A percentile compares a stretch with the other conserved stretches of the same genome.
Conservation (phyloP, 2,888 invertebrate genomes). For the Nysson spinosus region DNA sequence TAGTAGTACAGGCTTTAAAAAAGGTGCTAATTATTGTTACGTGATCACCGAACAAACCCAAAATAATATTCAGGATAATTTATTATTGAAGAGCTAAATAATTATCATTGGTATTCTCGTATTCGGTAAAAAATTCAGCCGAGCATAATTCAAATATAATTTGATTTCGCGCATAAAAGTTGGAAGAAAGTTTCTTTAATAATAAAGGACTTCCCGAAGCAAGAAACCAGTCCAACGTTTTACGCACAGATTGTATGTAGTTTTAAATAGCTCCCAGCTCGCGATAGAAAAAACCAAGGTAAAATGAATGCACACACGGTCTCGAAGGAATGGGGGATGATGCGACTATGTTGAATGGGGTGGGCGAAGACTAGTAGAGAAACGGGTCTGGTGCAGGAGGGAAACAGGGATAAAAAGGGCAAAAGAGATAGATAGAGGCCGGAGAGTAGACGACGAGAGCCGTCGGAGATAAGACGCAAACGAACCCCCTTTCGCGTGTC, state of each 20-base stretch:
- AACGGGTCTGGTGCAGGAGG: slow-evolving; percentile 42
- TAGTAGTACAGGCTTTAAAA: too few relatives aligned
- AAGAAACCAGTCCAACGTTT: slow-evolving; percentile 35
- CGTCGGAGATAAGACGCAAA: slow-evolving; percentile 78
- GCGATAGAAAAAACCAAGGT: slow-evolving; percentile 9
- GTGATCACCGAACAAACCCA: too few relatives aligned
- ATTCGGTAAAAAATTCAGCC: too few relatives aligned
- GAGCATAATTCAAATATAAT: background rate
- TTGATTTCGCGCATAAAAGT: background rate
- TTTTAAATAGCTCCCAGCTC: slow-evolving; percentile 74
- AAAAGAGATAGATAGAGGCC: slow-evolving; percentile 45
- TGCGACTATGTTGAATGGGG: slow-evolving; percentile 60
- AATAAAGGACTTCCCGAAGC: slow-evolving; percentile 13
- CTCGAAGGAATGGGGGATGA: slow-evolving; percentile 54
- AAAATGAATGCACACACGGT: slow-evolving; percentile 54
- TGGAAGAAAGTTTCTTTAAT: slow-evolving; percentile 13
- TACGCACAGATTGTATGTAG: slow-evolving; percentile 67
- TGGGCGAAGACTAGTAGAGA: slow-evolving; percentile 49
- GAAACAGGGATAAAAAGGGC: slow-evolving; percentile 55
- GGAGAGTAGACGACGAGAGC: slow-evolving; percentile 67
- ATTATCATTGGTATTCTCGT: too few relatives aligned
- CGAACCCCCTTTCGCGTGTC: slow-evolving; percentile 74
- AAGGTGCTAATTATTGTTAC: too few relatives aligned
- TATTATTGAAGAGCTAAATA: too few relatives aligned
- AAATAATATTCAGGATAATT: too few relatives aligned